Conservation (phyloP, 2,797 vertebrate genomes). For the Protonibea diacanthus region DNA sequence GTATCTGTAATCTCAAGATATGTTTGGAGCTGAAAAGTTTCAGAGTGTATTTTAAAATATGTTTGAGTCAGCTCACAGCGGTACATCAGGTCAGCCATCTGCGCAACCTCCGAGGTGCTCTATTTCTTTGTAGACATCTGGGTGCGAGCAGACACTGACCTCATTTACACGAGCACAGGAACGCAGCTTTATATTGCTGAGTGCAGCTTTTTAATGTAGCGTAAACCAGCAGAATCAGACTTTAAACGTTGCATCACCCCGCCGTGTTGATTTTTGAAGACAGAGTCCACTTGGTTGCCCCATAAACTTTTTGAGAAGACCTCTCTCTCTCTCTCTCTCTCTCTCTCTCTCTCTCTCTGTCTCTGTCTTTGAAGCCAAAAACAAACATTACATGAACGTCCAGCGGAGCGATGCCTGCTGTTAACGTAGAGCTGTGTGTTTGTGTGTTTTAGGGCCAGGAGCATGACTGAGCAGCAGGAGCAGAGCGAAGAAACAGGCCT, state of each 20-base stretch:
- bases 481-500: constrained; percentile 78
- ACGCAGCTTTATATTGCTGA: constrained; percentile 47
- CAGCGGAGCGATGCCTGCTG: constrained; percentile 46
- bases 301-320: constrained; percentile 21
- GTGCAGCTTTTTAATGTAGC: constrained; percentile 19
- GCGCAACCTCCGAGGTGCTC: constrained; percentile 56
- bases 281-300: constrained; percentile 68
- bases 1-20: not conserved
- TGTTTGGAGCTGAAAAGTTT: constrained; percentile 10
- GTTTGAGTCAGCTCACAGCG: constrained; percentile 34
- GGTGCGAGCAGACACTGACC: constrained; percentile 51
- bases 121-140: constrained; percentile 56
- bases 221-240: constrained; percentile 50
- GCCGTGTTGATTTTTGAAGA: constrained; percentile 60
- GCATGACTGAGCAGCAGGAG: constrained; percentile 83
- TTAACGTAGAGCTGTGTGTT: constrained; percentile 64
- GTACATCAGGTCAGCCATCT: constrained; percentile 72
- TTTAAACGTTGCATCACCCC: constrained; percentile 65
- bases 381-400: constrained; percentile 54
- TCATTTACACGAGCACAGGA: constrained; percentile 39
- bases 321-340: constrained; percentile 7
- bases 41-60: not conserved
- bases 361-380: constrained; percentile 58
- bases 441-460: constrained; percentile 79
- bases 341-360: constrained; percentile 20